Conservation (phyloP, 1,140 invertebrate genomes). For the Drosophila pachea region DNA sequence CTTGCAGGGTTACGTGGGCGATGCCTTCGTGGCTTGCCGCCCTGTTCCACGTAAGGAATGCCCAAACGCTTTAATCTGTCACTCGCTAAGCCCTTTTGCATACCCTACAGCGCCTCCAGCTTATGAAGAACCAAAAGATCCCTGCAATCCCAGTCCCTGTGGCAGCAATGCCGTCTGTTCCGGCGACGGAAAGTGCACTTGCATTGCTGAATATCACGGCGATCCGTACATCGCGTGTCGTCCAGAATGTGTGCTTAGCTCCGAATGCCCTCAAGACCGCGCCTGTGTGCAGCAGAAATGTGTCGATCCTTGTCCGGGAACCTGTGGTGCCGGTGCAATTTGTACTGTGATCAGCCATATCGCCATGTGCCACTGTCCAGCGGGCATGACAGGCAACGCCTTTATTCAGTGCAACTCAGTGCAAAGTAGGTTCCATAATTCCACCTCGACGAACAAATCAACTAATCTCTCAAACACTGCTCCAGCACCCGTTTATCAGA, state of each 20-base stretch:
- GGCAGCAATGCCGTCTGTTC: constrained; percentile 85
- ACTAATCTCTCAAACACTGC: constrained; percentile 15
- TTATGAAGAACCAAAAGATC: constrained; percentile 80
- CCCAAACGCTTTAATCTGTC: background rate
- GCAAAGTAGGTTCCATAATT: constrained; percentile 79
- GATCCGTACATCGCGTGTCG: constrained; percentile 85
- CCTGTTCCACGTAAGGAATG: constrained; percentile 73
- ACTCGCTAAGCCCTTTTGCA: constrained; percentile 46
- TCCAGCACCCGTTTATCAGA: constrained; percentile 62
- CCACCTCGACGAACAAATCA: background rate
- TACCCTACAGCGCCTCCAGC: constrained; percentile 45
- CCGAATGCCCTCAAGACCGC: constrained; percentile 86
- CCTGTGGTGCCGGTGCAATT: constrained; percentile 85
- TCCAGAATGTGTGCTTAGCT: constrained; percentile 90
- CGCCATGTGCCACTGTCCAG: constrained; percentile 86
- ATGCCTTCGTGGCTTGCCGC: constrained; percentile 87
- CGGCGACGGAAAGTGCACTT: constrained; percentile 85
- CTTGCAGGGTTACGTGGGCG: constrained; percentile 85
- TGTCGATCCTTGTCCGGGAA: constrained; percentile 86
- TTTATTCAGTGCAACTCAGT: constrained; percentile 80
- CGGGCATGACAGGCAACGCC: constrained; percentile 87
- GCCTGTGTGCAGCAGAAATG: constrained; percentile 88
- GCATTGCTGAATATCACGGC: constrained; percentile 83
- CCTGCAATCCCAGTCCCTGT: constrained; percentile 78
- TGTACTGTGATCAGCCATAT: constrained; percentile 90